Conservation (phyloP, 2,797 vertebrate species). For the Linurgus olivaceus region DNA sequence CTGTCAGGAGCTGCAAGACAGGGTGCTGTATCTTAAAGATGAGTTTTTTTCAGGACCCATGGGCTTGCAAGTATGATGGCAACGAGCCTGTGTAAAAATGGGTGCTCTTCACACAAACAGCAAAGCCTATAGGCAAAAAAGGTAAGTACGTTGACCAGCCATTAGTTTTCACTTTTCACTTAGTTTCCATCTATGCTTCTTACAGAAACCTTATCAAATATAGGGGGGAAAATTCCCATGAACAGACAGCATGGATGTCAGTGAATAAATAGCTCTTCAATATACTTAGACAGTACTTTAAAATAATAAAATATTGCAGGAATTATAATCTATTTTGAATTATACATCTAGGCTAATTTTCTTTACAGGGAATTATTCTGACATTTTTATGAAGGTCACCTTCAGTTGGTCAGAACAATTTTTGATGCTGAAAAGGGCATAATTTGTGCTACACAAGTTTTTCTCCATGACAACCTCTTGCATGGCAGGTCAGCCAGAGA, state of each 20-base stretch:
- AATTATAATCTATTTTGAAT: not conserved
- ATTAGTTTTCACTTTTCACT: not conserved
- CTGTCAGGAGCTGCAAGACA: not conserved
- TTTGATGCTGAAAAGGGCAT: not conserved
- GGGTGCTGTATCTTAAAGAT: not conserved
- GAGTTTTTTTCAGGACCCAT: fast-evolving
- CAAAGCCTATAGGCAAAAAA: not conserved
- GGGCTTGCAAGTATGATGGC: not conserved
- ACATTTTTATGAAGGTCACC: not conserved
- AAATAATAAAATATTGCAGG: not conserved
- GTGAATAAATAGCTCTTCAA: not conserved
- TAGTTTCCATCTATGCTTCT: not conserved
- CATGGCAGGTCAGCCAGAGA: not conserved
- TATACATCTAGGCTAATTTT: not conserved
- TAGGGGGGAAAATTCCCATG: not conserved
- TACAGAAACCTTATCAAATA: not conserved
- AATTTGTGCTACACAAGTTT: not conserved
- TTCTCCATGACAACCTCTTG: not conserved
- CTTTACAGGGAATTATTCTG: not conserved
- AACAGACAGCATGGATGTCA: not conserved
- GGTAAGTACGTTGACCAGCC: not conserved
- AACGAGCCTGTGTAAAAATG: not conserved
- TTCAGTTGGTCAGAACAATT: not conserved
- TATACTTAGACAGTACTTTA: not conserved
- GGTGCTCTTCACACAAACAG: not conserved